A percentile compares a stretch with the other conserved stretches of the same genome.
Conservation (phyloP, 2,888 invertebrate genomes). For the Diaperis boleti region DNA sequence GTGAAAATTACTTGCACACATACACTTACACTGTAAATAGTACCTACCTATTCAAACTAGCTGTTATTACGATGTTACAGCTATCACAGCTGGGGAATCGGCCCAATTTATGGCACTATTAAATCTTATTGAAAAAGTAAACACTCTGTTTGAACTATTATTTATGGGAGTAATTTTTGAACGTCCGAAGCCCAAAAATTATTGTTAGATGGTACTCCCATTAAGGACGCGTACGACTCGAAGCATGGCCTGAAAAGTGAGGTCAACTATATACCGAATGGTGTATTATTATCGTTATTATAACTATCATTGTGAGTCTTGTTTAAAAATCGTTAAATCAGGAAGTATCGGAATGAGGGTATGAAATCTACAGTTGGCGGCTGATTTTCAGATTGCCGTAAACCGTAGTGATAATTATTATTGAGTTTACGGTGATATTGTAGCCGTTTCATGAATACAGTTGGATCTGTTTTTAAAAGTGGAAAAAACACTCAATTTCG, state of each 20-base stretch:
- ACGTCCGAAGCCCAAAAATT: neutral
- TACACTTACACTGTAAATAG: conserved; percentile 29
- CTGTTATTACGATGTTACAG: no score
- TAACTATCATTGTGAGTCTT: neutral
- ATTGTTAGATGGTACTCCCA: no score
- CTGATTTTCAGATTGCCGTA: conserved; percentile 18
- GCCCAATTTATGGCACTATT: neutral
- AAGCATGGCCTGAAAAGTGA: neutral
- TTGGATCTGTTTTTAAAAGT: no score
- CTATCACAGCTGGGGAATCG: no score
- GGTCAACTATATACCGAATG: neutral
- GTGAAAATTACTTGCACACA: conserved; percentile 40
- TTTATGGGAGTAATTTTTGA: neutral
- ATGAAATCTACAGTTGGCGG: conserved; percentile 17
- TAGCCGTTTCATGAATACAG: conserved; percentile 5
- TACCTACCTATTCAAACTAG: conserved; percentile 17
- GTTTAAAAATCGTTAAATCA: conserved; percentile 8
- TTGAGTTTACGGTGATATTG: conserved; percentile 7
- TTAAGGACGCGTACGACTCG: neutral
- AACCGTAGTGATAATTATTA: conserved; percentile 23
- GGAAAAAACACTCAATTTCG: no score
- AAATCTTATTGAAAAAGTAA: neutral
- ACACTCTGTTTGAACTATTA: neutral
- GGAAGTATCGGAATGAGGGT: conserved; percentile 14
- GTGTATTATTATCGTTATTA: conserved; percentile 4